Conservation (phyloP, 2,113 vertebrate species). For the Struthio camelus region DNA sequence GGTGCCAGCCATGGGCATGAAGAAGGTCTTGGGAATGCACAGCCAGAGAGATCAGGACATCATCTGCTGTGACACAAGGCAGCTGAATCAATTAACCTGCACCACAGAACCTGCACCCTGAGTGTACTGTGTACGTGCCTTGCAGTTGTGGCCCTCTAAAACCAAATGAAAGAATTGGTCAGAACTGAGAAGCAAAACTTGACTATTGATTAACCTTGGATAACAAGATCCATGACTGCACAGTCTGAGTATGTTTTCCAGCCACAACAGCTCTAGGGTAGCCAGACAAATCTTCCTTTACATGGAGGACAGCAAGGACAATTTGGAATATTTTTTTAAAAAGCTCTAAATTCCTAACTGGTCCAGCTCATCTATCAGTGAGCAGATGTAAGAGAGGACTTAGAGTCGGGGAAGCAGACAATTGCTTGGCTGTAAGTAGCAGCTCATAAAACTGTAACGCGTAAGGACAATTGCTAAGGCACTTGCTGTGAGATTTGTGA, state of each 20-base stretch:
- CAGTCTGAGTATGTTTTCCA: slow-evolving; percentile 26
- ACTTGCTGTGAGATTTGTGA: neutral
- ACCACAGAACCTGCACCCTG: rapidly evolving
- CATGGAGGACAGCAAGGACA: neutral
- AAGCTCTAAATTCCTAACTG: neutral
- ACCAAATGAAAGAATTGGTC: neutral
- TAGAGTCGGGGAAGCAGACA: neutral
- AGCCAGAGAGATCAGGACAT: neutral
- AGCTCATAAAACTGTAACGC: neutral
- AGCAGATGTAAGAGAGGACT: neutral
- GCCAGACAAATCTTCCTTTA: neutral
- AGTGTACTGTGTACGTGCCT: neutral
- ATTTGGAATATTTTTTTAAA: neutral
- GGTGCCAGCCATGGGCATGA: neutral
- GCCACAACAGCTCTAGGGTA: neutral
- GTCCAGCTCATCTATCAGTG: neutral
- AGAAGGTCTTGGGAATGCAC: rapidly evolving
- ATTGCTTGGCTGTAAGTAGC: neutral
- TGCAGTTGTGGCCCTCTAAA: neutral
- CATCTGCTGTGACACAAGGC: neutral
- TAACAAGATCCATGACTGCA: neutral
- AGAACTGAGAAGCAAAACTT: neutral
- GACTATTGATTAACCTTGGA: neutral
- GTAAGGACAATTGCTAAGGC: neutral
- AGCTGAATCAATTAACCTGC: rapidly evolving